Evolutionary conservation across 23 tunicate genomes (phyloP).

Genomic region (Corella eumyota): DNA sequence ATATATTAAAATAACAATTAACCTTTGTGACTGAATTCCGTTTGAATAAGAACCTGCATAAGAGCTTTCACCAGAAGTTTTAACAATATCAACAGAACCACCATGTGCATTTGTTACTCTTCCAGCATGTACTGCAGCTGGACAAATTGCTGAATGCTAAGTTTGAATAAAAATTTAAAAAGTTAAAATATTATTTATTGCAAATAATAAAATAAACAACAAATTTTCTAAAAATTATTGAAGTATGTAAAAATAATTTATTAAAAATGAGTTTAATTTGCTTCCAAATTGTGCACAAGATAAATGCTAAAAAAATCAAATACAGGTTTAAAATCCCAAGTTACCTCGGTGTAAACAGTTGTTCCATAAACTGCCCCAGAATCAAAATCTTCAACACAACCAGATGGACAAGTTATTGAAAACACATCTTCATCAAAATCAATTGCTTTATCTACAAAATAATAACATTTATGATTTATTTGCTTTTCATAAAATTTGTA

Average conservation of each 20-base stretch:
- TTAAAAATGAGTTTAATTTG: no score
- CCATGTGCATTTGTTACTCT: slow-evolving; percentile 52
- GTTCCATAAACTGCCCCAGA: slow-evolving; percentile 66
- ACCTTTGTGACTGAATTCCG: slow-evolving; percentile 47
- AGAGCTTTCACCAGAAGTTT: slow-evolving; percentile 27
- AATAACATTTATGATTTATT: no score
- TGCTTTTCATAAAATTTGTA: no score
- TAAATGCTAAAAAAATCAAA: neutral
- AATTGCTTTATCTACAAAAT: slow-evolving; percentile 22
- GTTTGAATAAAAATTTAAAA: neutral
- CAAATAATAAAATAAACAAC: slow-evolving; percentile 9
- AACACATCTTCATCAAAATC: slow-evolving; percentile 30
- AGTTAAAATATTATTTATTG: neutral
- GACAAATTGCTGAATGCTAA: slow-evolving; percentile 82
- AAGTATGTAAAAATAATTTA: no score
- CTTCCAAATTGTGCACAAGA: neutral
- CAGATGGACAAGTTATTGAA: slow-evolving; percentile 70
- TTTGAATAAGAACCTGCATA: slow-evolving; percentile 47
- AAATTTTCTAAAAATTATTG: no score
- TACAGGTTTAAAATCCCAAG: neutral
- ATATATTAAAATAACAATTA: neutral
- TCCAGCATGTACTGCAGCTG: slow-evolving; percentile 89
- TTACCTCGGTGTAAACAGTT: slow-evolving; percentile 62
- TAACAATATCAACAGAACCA: slow-evolving; percentile 40
- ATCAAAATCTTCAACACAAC: slow-evolving; percentile 60